Evolutionary conservation across 2,113 vertebrate species (phyloP), one percentile per base, ranked within the genome.

Genomic region (Pangasianodon gigas): DNA sequence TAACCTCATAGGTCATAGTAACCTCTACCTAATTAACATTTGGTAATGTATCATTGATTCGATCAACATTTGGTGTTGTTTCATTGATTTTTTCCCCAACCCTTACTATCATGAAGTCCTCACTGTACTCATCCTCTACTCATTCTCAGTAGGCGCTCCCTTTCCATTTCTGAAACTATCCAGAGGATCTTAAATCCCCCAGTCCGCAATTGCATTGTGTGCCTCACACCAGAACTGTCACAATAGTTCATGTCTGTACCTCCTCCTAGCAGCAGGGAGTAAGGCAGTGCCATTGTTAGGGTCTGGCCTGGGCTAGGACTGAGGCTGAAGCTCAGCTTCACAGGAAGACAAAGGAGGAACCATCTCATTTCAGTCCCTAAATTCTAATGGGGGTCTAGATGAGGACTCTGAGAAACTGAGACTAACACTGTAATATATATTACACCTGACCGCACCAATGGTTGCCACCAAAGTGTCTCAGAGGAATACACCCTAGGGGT

Each of bases 201-300:
- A 58, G 67, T 80, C 69, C 67, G 48, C 80, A 32, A 48, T 41
- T 44, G 74, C 83, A 92, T 90, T 92, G 92, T 93, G 90, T 90
- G 67, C 26, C 84, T 89, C 87, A 79, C 87, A 87, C 89, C 67
- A 89, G 62, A 91, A 85, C 90, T 92, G 92, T 92, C 92, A 92
- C 89, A 91, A 90, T 77, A 86, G 89, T 85, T 91, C 92, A 92
- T 77, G 89, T 92, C 90, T 83, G 85, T 91, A 86, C 85, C 90
- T 89, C 88, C 89, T 92, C 84, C 26, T 67, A 91, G 79, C 90
- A 82, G 87, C 85, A 79, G 91, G 92, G 90, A 87, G 90, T 91
- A 71, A 87, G 86, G 77, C 81, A 75, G 58, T 19, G 14, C 87
- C 81, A 92, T 92, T 92, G 91, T 91, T 88, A 86, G 56, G 79